Evolutionary conservation across 1,140 invertebrate species (phyloP), one percentile per base, ranked within the genome.

Genomic region (Pseudoatta argentina): DNA sequence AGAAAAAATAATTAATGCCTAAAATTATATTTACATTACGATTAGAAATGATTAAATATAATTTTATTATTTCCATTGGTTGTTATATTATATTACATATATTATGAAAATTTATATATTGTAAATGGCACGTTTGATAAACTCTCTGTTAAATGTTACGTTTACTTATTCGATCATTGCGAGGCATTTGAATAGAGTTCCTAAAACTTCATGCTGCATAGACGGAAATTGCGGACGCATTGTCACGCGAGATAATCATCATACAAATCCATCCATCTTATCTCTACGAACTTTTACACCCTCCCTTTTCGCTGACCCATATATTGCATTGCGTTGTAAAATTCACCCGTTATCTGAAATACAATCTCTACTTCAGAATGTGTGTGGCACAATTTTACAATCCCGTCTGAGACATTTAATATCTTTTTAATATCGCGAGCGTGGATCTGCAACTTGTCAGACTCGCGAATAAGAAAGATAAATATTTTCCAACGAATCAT

Each of bases 191-290:
- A 75, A 83, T 73, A 39, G 39, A 72, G 55, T 73, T 75, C 55
- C 73, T 82, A 61, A 82, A 82, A 73, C 39, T 73, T 73, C 39
- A 27, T 27, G 69, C 34, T 57, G 44, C 27, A 69, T 61, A 61
- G 55, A 61, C 79, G 69, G 57, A 73, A 83, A 83, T 83, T 83
- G 55, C 24, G 69, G 69, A 83, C 69, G 71, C 79, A 75, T 73
- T 83, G 79, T 83, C 79, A 83, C 69, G 79, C 79, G 69, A 83
- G 69, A 83, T 83, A 73, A 83, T 83, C 69, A 69, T 83, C 69
- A 39, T n/a, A 67, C 79, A 55, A 73, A 83, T 83, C 55, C 55
- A 75, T 82, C 67, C 55, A 63, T 57, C 64, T 83, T 83, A 83
- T 83, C 79, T 75, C 69, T 24, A 39, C 55, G 61, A 73, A 34